phyloP scores from a whole-genome alignment of 2,113 vertebrate species.

The Psilopsiagon aymara region DNA sequence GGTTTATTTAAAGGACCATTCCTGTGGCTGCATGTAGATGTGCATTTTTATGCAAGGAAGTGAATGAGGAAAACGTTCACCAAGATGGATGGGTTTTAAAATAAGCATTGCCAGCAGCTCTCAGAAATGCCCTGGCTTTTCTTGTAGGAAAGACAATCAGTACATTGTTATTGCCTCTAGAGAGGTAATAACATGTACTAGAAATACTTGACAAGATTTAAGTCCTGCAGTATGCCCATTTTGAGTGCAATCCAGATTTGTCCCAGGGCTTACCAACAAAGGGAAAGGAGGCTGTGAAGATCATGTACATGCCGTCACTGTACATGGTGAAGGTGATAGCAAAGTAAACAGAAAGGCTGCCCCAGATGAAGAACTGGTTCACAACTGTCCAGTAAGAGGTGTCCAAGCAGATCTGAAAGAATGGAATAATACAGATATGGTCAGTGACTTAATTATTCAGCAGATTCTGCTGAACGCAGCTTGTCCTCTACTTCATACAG shows the following conservation, averaged over 20 bases:
- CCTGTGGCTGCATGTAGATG: background rate
- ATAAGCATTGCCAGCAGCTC: background rate
- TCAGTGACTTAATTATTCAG: background rate
- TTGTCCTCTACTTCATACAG: background rate
- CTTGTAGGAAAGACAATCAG: background rate
- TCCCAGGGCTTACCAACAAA: slow-evolving; percentile 85
- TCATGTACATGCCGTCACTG: slow-evolving; percentile 90
- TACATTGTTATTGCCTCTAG: background rate
- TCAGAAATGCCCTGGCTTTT: background rate
- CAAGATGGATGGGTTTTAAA: background rate
- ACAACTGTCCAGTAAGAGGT: slow-evolving; percentile 91
- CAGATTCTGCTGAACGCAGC: background rate
- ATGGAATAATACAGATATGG: background rate
- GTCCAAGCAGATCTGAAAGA: slow-evolving; percentile 87
- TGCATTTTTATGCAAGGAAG: background rate
- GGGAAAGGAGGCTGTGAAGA: slow-evolving; percentile 86
- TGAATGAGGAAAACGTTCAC: accelerated
- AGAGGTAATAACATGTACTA: background rate
- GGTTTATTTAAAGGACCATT: background rate
- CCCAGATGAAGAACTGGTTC: slow-evolving; percentile 94
- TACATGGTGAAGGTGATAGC: slow-evolving; percentile 90
- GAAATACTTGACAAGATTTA: background rate
- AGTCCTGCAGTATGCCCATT: background rate
- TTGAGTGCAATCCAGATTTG: background rate
- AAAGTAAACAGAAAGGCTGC: slow-evolving; percentile 92